Percentiles rank a stretch among this genome's conserved stretches.
phyloP scores from a whole-genome alignment of 2,797 vertebrate species.

The Sebastes reedi region DNA sequence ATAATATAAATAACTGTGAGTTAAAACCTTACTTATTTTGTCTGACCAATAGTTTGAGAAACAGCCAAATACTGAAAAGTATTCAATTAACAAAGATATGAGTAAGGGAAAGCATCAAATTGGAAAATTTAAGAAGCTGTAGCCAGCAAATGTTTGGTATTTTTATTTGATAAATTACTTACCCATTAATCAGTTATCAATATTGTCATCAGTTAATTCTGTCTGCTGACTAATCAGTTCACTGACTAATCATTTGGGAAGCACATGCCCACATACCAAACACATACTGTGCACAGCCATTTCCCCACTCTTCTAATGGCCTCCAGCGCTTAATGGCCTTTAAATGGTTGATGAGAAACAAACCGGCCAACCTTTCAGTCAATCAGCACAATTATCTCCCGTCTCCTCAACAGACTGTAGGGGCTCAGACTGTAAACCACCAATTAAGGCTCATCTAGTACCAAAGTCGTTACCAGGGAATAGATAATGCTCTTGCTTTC shows the following conservation, averaged over 20 bases:
- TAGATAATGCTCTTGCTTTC: conserved; percentile 27
- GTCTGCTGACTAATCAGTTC: neutral
- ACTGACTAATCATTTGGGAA: neutral
- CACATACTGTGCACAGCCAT: neutral
- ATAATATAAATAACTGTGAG: neutral
- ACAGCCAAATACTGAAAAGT: neutral
- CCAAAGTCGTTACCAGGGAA: conserved; percentile 41
- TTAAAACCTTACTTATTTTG: neutral
- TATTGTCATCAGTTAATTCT: neutral
- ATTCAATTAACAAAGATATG: neutral
- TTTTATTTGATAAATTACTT: neutral
- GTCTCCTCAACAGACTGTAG: conserved; percentile 2
- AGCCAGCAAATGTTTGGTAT: neutral
- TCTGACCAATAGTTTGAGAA: neutral
- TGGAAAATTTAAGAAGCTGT: neutral
- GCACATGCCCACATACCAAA: neutral
- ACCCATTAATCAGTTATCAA: neutral
- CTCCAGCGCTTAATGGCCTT: conserved; percentile 49
- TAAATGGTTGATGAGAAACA: conserved; percentile 52
- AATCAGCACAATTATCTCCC: conserved; percentile 51
- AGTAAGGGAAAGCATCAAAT: neutral
- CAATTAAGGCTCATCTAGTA: conserved; percentile 48
- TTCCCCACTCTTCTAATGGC: conserved; percentile 17
- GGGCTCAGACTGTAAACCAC: conserved; percentile 37
- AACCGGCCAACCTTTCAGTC: conserved; percentile 35